These are phyloP conservation scores for Drosophila mauritiana DNA, from an alignment of 1,140 invertebrate species.

Conservation along the genomic window DNA sequence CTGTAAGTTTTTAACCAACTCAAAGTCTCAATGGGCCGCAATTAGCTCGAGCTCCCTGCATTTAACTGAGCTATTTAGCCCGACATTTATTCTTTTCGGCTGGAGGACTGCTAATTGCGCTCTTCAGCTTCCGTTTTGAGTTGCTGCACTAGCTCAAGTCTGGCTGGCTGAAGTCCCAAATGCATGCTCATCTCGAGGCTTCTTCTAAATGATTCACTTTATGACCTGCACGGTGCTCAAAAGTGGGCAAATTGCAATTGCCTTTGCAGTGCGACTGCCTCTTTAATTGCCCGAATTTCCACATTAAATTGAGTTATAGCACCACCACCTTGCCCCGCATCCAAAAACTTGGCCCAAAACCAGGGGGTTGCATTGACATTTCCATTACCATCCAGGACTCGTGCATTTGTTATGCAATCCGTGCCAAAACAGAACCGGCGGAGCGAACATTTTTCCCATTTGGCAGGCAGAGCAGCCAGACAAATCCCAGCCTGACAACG, in stretches of 20 bases:
- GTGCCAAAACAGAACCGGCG: slow-evolving; percentile 62
- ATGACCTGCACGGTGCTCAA: slow-evolving; percentile 10
- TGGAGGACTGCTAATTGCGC: slow-evolving; percentile 70
- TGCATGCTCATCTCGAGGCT: slow-evolving; percentile 26
- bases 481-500: slow-evolving; percentile 76
- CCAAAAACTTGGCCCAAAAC: neutral
- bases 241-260: slow-evolving; percentile 26
- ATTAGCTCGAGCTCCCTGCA: slow-evolving; percentile 65
- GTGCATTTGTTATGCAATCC: slow-evolving; percentile 65
- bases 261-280: slow-evolving; percentile 1
- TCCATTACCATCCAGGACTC: slow-evolving; percentile 6
- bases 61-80: slow-evolving; percentile 54
- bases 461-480: slow-evolving; percentile 62
- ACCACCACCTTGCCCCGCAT: neutral
- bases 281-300: slow-evolving; percentile 43
- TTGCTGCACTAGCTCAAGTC: slow-evolving; percentile 49
- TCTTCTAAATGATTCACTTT: slow-evolving; percentile 50
- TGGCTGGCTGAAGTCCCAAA: slow-evolving; percentile 11
- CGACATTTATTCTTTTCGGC: slow-evolving; percentile 31
- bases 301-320: slow-evolving; percentile 42
- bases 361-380: slow-evolving; percentile 5
- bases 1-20: slow-evolving; percentile 56
- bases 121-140: slow-evolving; percentile 49
- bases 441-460: slow-evolving; percentile 71
- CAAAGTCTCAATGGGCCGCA: slow-evolving; percentile 69